Base-by-base conservation (phyloP, 2,797 vertebrate species). In the Natrix natrix region DNA sequence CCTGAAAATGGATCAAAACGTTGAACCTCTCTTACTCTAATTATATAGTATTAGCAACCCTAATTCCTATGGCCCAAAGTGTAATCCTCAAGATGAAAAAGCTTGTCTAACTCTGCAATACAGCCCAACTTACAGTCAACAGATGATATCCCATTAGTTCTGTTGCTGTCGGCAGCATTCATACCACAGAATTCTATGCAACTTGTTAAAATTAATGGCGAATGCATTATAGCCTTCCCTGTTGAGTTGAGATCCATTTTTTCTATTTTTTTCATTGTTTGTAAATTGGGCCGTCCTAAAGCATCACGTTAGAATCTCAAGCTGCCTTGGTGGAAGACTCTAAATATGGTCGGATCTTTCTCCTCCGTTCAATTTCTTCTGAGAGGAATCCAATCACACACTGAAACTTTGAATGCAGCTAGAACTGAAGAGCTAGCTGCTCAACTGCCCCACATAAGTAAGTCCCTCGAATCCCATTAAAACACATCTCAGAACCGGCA, bases 371-470 rank as follows among this genome's bases (percentile, higher is more conserved):
- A 93, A 93, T 87, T 93, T 92, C 26, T 20, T 93, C 92, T 92
- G 95, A 94, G 69, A 88, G 60, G 66, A 28, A 59, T 28, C 92
- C 94, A 94, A 93, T 66, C 86, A 93, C 78, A 57, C 43, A 43
- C 87, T 89, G 22, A 26, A 86, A 87, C 14, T 91, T 93, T 94
- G 92, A 95, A 93, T 90, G 89, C 90, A 94, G 87, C 3, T 2
- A 57, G 93, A 60, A 66, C 93, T 90, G 78, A 94, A 92, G 88
- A 91, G 61, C 92, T 96, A 91, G 61, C 92, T 96, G 88, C 28
- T 60, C 91, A 94, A 91, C 63, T 54, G 86, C 91, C 28, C 24
- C 4, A 2, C 7, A 60, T 63, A 92, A 54, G 83, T 26, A 28
- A 0, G 92, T 92, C 94, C 93, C 87, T 89, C 92, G 94, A 91